phyloP scores from a whole-genome alignment of 2,888 invertebrate genomes.

The Folsomia candida region DNA sequence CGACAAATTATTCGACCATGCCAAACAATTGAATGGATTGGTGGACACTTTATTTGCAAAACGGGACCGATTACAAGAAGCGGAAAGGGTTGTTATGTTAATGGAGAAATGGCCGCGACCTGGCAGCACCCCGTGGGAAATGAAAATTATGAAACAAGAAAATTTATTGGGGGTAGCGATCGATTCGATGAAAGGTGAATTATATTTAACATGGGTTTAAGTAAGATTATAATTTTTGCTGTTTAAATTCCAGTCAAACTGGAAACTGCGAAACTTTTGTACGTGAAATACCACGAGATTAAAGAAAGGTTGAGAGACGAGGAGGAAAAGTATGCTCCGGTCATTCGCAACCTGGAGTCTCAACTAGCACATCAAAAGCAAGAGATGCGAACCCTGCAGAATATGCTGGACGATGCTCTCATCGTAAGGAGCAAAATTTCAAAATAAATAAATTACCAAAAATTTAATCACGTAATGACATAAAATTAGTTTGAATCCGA shows the following conservation, averaged over 20 bases:
- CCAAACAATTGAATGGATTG: slow-evolving; percentile 36
- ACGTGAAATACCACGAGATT: slow-evolving; percentile 38
- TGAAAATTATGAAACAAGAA: slow-evolving; percentile 14
- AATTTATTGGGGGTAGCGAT: too few relatives aligned
- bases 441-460: background rate
- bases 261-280: slow-evolving; percentile 41
- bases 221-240: too few relatives aligned
- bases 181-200: background rate
- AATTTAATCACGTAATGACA: background rate
- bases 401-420: slow-evolving; percentile 43
- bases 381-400: slow-evolving; percentile 36
- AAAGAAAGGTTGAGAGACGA: slow-evolving; percentile 36
- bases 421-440: too few relatives aligned
- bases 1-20: slow-evolving; percentile 44
- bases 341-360: slow-evolving; percentile 31
- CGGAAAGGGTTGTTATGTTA: slow-evolving; percentile 27
- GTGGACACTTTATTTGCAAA: slow-evolving; percentile 31
- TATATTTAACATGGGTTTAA: background rate
- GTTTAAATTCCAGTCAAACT: slow-evolving; percentile 25
- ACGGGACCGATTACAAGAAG: slow-evolving; percentile 30
- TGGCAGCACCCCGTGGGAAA: slow-evolving; percentile 41
- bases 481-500: slow-evolving; percentile 35
- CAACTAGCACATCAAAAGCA: slow-evolving; percentile 33
- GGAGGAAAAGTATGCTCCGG: slow-evolving; percentile 34
- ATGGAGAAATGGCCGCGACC: slow-evolving; percentile 45